Conservation (phyloP, 2,113 vertebrate species). For the Caretta caretta region DNA sequence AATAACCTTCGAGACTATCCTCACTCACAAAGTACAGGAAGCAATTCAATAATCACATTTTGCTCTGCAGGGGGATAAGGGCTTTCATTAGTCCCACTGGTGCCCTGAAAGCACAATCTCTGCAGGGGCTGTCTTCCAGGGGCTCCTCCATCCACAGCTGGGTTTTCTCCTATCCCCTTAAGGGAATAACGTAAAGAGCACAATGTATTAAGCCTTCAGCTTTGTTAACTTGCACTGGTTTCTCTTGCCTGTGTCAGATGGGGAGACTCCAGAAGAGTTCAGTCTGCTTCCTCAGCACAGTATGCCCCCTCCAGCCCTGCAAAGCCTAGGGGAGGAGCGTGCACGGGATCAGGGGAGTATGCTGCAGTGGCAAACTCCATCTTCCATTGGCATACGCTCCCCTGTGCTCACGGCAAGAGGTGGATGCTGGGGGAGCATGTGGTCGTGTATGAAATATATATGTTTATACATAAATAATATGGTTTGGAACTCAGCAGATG, state of each 20-base stretch:
- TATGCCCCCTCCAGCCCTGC: background rate
- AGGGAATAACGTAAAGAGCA: background rate
- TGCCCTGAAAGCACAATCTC: background rate
- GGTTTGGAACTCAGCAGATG: background rate
- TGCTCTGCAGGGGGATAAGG: background rate
- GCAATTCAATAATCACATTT: background rate
- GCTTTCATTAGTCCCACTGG: background rate
- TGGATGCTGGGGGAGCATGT: background rate
- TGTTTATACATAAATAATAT: background rate
- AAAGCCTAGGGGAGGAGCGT: background rate
- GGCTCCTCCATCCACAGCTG: background rate
- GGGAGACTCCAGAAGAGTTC: background rate
- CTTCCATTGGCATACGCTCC: background rate
- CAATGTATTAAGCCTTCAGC: background rate
- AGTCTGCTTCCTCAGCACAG: background rate
- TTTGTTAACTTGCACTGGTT: background rate
- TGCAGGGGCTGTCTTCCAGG: background rate
- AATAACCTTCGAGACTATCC: background rate
- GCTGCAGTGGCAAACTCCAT: background rate
- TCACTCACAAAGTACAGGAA: background rate
- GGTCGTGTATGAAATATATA: background rate
- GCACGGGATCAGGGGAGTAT: background rate
- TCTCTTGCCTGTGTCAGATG: fast-evolving
- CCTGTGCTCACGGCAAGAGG: background rate
- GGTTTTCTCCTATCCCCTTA: background rate